Conservation (phyloP, 2,113 vertebrate species). For the Sceloporus tristichus region DNA sequence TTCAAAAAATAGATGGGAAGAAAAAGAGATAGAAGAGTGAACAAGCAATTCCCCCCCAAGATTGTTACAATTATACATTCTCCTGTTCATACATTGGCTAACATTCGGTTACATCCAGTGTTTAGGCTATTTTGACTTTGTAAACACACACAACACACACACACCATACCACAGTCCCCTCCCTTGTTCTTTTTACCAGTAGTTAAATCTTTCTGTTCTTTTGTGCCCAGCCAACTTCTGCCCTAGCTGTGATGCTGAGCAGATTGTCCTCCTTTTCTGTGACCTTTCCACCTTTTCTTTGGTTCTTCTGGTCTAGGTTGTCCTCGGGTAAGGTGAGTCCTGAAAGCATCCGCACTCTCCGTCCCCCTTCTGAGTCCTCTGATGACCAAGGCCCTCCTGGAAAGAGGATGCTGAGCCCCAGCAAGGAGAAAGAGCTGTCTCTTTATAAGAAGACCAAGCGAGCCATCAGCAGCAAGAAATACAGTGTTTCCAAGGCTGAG, state of each 20-base stretch:
- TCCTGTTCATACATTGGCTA: neutral
- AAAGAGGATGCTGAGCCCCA: slow-evolving; percentile 92
- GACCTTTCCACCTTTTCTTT: slow-evolving; percentile 35
- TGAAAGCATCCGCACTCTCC: slow-evolving; percentile 93
- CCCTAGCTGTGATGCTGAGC: neutral
- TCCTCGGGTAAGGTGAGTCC: slow-evolving; percentile 99
- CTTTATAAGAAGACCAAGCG: slow-evolving; percentile 98
- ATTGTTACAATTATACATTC: too few species aligned
- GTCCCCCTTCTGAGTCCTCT: slow-evolving; percentile 92
- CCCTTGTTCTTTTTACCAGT: slow-evolving; percentile 15
- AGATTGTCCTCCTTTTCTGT: neutral
- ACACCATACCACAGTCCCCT: too few species aligned
- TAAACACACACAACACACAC: too few species aligned
- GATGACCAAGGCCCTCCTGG: slow-evolving; percentile 91
- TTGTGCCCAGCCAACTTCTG: neutral
- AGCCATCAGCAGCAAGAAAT: slow-evolving; percentile 97
- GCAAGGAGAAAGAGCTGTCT: slow-evolving; percentile 93
- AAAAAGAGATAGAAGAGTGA: too few species aligned
- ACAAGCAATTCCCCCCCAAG: too few species aligned
- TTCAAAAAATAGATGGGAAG: too few species aligned
- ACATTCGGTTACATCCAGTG: neutral
- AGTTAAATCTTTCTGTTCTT: neutral
- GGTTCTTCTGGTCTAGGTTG: slow-evolving; percentile 81
- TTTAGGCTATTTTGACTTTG: neutral
- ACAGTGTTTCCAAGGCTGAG: slow-evolving; percentile 97